Conservation (phyloP, 2,113 vertebrate genomes). For the Mandrillus leucophaeus region DNA sequence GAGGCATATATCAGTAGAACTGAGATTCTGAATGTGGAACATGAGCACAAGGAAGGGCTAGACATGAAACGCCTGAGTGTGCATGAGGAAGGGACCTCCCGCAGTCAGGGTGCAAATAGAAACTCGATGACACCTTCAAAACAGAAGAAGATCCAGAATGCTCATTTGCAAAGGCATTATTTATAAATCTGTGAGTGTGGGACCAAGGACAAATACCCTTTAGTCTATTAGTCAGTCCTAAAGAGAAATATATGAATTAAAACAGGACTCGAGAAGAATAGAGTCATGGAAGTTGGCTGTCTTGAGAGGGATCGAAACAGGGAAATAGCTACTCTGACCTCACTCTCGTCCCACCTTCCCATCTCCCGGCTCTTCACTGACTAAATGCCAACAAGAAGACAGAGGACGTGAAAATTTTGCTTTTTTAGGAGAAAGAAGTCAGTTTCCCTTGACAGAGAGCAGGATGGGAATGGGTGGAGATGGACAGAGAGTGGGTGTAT, state of each 20-base stretch:
- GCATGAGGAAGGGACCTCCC: background rate
- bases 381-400: background rate
- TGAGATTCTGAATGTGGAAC: background rate
- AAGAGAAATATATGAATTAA: background rate
- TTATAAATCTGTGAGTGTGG: background rate
- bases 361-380: background rate
- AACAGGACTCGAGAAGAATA: background rate
- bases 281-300: background rate
- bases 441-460: background rate
- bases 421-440: background rate
- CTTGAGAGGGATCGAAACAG: background rate
- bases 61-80: accelerated
- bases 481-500: background rate
- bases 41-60: background rate
- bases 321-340: background rate
- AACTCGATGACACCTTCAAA: background rate
- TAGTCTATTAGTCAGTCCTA: background rate
- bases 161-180: background rate
- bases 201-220: background rate
- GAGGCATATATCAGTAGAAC: background rate
- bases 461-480: background rate
- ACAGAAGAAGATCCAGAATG: background rate
- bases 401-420: background rate
- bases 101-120: no score
- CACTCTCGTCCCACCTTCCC: no score